phyloP scores from a whole-genome alignment of 2,888 invertebrate genomes.

The Cerastoderma edule region DNA sequence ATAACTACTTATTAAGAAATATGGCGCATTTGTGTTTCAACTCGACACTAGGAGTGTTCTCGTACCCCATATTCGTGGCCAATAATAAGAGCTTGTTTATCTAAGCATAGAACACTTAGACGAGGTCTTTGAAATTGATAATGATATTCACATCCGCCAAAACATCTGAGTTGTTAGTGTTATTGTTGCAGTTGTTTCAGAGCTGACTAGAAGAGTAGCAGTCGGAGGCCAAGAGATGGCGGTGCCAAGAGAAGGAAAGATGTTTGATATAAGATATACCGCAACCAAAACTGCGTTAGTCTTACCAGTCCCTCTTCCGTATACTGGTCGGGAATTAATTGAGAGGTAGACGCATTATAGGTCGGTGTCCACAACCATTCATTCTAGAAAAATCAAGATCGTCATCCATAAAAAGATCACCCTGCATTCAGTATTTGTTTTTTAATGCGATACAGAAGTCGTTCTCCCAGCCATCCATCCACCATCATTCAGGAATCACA shows the following conservation, averaged over 20 bases:
- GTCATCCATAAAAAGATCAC: slow-evolving; percentile 57
- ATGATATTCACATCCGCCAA: too few species aligned
- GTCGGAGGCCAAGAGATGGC: slow-evolving; percentile 1
- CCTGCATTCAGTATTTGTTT: too few species aligned
- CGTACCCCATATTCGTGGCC: too few species aligned
- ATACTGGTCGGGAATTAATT: slow-evolving; percentile 81
- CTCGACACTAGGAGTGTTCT: too few species aligned
- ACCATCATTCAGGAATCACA: slow-evolving; percentile 17
- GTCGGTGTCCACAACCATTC: slow-evolving; percentile 79
- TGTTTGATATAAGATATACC: slow-evolving; percentile 50
- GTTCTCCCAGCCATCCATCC: slow-evolving; percentile 12
- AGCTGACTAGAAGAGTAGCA: background rate
- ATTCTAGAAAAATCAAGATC: slow-evolving; percentile 77
- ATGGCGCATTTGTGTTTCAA: too few species aligned
- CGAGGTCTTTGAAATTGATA: too few species aligned
- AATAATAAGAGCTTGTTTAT: too few species aligned
- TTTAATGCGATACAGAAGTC: background rate
- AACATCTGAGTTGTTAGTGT: slow-evolving; percentile 8
- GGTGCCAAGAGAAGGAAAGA: slow-evolving; percentile 4
- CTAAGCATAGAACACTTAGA: too few species aligned
- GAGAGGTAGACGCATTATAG: slow-evolving; percentile 76
- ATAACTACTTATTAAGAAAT: too few species aligned
- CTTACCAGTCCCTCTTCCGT: slow-evolving; percentile 81
- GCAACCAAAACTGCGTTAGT: slow-evolving; percentile 65
- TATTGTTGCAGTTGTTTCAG: too few species aligned